phyloP scores from a whole-genome alignment of 2,888 invertebrate genomes.

The Cephus pygmeus region DNA sequence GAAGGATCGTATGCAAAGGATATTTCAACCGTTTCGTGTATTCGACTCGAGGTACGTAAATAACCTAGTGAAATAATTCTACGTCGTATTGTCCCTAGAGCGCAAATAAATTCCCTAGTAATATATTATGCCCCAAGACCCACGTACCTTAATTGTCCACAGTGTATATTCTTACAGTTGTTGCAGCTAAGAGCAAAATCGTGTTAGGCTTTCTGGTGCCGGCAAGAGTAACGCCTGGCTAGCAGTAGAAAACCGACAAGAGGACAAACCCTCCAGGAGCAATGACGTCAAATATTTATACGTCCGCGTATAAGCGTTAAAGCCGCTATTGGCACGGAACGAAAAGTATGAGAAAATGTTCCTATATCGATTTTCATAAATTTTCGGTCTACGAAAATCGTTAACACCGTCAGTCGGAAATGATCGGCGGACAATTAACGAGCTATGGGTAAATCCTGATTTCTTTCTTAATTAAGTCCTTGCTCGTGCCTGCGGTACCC shows the following conservation, averaged over 20 bases:
- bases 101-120: not conserved
- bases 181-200: slow-evolving; percentile 46
- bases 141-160: not conserved
- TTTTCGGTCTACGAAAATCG: not conserved
- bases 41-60: not conserved
- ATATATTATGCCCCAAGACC: not conserved
- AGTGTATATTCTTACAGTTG: not conserved
- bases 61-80: not conserved
- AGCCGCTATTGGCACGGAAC: not conserved
- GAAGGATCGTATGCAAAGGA: not conserved
- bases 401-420: not conserved
- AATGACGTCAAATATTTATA: not conserved
- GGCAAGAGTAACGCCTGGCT: slow-evolving; percentile 18
- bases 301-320: not conserved
- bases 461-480: not conserved
- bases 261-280: not conserved
- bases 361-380: not conserved
- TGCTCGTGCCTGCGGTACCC: not conserved
- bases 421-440: not conserved
- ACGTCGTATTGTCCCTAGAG: not conserved
- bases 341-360: not conserved
- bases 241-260: not conserved
- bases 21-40: not conserved
- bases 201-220: slow-evolving; percentile 39
- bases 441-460: not conserved